Percentiles rank a stretch among this genome's conserved stretches.
phyloP scores from a whole-genome alignment of 2,113 vertebrate species.

The Solea solea region DNA sequence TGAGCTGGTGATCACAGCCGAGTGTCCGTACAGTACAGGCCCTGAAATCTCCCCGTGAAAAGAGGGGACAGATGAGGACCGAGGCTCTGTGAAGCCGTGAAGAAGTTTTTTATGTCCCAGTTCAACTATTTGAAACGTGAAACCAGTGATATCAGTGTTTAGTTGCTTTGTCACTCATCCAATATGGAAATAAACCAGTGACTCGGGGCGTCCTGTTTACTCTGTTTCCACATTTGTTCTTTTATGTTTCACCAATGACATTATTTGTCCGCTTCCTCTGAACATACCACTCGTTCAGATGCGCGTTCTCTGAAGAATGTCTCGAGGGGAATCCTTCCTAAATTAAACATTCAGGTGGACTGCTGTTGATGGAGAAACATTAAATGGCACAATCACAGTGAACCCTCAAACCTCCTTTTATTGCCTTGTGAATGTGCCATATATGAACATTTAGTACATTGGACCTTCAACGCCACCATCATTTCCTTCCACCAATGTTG shows the following conservation, averaged over 20 bases:
- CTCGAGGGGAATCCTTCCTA: too few species aligned
- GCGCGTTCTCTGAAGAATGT: neutral
- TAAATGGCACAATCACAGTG: too few species aligned
- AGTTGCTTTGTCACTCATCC: neutral
- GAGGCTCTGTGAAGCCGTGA: neutral
- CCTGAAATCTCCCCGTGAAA: neutral
- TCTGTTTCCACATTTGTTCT: constrained; percentile 28
- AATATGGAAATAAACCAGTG: constrained; percentile 12
- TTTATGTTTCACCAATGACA: neutral
- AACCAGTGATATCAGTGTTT: constrained; percentile 37
- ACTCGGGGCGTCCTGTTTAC: neutral
- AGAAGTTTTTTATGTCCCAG: constrained; percentile 13
- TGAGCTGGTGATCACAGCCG: constrained; percentile 35
- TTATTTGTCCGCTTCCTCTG: too few species aligned
- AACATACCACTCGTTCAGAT: neutral
- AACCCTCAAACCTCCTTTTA: too few species aligned
- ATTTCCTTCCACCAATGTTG: too few species aligned
- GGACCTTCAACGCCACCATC: too few species aligned
- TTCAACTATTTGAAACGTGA: constrained; percentile 26
- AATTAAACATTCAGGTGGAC: too few species aligned
- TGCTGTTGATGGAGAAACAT: too few species aligned
- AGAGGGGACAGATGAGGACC: neutral
- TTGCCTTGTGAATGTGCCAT: too few species aligned
- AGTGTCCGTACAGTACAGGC: constrained; percentile 37
- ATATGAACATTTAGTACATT: too few species aligned